Evolutionary conservation across 2,113 vertebrate species (phyloP).

Genomic region (Aspidoscelis tigris): DNA sequence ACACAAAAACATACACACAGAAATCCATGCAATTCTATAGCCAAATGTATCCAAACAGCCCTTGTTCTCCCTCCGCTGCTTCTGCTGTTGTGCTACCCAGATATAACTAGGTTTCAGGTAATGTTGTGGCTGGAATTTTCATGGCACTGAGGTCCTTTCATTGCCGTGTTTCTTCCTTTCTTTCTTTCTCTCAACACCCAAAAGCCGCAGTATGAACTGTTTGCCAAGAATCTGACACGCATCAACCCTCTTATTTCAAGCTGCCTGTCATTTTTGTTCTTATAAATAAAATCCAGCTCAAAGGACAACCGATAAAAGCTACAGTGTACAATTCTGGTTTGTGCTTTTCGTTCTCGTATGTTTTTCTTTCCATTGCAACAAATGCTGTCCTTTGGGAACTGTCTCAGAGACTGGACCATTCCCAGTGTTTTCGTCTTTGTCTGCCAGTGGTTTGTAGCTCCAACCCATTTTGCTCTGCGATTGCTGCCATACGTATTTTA

Average conservation of each 20-base stretch:
- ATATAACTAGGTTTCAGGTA: constrained; percentile 25
- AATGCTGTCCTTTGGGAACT: constrained; percentile 56
- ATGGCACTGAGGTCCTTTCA: constrained; percentile 36
- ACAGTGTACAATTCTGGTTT: constrained; percentile 12
- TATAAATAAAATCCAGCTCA: constrained; percentile 56
- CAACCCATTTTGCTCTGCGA: constrained; percentile 60
- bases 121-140: constrained; percentile 27
- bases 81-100: constrained; percentile 26
- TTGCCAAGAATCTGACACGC: constrained; percentile 61
- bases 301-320: constrained; percentile 55
- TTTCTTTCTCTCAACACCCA: constrained; percentile 39
- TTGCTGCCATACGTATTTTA: constrained; percentile 62
- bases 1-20: not conserved
- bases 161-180: constrained; percentile 6
- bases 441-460: constrained; percentile 69
- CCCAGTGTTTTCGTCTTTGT: constrained; percentile 61
- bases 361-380: constrained; percentile 60
- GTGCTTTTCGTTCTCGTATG: constrained; percentile 49
- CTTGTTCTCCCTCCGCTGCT: not conserved
- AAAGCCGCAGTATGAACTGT: constrained; percentile 28
- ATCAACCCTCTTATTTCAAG: constrained; percentile 54
- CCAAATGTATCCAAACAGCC: not conserved
- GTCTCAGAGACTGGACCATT: constrained; percentile 53
- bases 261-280: constrained; percentile 42
- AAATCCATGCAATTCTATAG: not conserved